Conservation (phyloP, 2,888 invertebrate species). For the Machimus rusticus region DNA sequence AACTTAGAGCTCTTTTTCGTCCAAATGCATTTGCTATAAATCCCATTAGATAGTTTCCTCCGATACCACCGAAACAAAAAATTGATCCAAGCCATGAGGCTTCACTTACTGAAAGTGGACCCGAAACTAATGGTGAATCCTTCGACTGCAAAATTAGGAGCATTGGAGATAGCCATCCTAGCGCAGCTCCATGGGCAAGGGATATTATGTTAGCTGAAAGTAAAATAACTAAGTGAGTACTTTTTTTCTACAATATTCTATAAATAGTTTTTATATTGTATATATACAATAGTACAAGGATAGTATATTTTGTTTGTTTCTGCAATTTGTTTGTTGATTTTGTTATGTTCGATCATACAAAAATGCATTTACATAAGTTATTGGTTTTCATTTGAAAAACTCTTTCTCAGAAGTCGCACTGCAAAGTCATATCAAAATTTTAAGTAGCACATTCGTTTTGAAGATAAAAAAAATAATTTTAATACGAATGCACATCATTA, state of each 20-base stretch:
- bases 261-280: not conserved
- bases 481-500: not conserved
- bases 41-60: slow-evolving; percentile 47
- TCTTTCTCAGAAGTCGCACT: not conserved
- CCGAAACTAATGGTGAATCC: slow-evolving; percentile 43
- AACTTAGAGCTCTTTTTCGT: slow-evolving; percentile 43
- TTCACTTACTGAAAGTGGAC: slow-evolving; percentile 41
- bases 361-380: no score
- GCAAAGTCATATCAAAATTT: no score
- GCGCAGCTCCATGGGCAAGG: slow-evolving; percentile 48
- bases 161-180: slow-evolving; percentile 49
- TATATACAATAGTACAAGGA: not conserved
- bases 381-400: not conserved
- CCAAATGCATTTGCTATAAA: slow-evolving; percentile 45
- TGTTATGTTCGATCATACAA: no score
- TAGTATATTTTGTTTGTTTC: not conserved
- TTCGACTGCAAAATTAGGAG: slow-evolving; percentile 45
- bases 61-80: slow-evolving; percentile 46
- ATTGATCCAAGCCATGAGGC: slow-evolving; percentile 49
- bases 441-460: no score
- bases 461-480: not conserved
- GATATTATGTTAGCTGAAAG: slow-evolving; percentile 48
- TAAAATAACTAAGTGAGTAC: not conserved
- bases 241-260: no score
- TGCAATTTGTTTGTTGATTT: no score